Base-by-base conservation (phyloP, 2,888 invertebrate species). In the Cybosia mesomella region DNA sequence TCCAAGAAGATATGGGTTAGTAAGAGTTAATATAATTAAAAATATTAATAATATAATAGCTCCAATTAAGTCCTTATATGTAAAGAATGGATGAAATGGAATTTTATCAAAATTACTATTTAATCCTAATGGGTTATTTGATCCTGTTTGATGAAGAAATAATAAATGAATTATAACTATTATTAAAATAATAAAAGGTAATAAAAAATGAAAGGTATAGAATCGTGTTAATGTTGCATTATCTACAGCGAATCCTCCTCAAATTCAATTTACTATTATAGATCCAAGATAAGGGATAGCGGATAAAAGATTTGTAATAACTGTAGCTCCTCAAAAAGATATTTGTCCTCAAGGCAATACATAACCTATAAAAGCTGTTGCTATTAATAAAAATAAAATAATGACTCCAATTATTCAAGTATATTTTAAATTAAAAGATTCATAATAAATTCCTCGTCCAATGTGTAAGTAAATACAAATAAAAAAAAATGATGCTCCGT, bases 291-390 rank as follows among this genome's bases (percentile, higher is more conserved):
- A 97, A 0, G 97, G 97, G 13, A 97, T 95, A 3, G 97, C 97
- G 0, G 97, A 97, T 73, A 97, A 72, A 81, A 97, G 81, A 85
- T 97, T 97, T 43, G 97, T 97, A 96, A 97, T 97, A n/a, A 97
- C 97, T 54, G 97, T 97, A 0, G 97, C 97, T 1, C 97, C 97
- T 95, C 97, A 97, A 88, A 97, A 97, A 1, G 97, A 97, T 96
- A 97, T 97, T 96, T 97, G 97, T 10, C 97, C 97, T 91, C 97
- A 97, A 0, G 97, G 97, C 83, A 97, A 75, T 0, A 97, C 97
- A 94, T 98, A 98, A 0, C 97, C 97, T 95, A 97, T 92, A 89
- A 98, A 98, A 28, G 97, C 97, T 61, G 97, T 96, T 84, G 91
- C 96, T 96, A 97, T 97, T 74, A 96, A 89, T 87, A 96, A 65